Percentiles rank a stretch among this genome's conserved stretches.
These are phyloP conservation scores for Macaria liturata DNA, from an alignment of 2,888 invertebrate genomes.

Conservation along the genomic window DNA sequence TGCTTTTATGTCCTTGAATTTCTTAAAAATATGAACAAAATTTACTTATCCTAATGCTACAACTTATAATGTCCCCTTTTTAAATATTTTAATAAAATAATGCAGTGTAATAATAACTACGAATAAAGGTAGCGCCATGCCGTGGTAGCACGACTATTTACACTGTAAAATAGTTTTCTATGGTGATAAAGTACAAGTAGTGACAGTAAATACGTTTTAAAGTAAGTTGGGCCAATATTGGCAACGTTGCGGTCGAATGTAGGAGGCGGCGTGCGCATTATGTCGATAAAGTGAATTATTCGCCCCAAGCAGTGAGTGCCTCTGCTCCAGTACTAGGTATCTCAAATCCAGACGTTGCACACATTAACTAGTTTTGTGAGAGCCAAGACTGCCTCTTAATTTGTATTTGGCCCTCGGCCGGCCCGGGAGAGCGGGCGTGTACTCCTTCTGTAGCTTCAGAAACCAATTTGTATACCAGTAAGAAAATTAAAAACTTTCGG, in stretches of 20 bases:
- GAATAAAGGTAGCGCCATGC: too few relatives aligned
- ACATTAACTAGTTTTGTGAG: constrained; percentile 70
- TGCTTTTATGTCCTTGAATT: neutral
- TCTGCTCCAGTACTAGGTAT: constrained; percentile 55
- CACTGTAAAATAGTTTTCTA: too few relatives aligned
- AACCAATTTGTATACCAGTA: constrained; percentile 78
- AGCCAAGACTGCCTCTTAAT: constrained; percentile 69
- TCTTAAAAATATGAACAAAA: neutral
- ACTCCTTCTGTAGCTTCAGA: constrained; percentile 74
- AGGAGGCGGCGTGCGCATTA: constrained; percentile 31
- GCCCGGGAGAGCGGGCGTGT: constrained; percentile 59
- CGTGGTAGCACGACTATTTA: too few relatives aligned
- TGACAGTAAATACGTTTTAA: constrained; percentile 10
- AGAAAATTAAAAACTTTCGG: constrained; percentile 73
- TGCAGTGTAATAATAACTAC: too few relatives aligned
- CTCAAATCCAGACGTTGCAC: constrained; percentile 65
- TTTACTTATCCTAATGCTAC: neutral
- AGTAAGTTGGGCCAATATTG: constrained; percentile 19
- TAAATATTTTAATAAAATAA: too few relatives aligned
- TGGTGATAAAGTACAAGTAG: neutral
- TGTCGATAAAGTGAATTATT: constrained; percentile 45
- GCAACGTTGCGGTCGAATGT: constrained; percentile 21
- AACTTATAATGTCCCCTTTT: neutral
- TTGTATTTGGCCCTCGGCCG: constrained; percentile 72
- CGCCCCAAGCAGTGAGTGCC: constrained; percentile 40